phyloP scores from a whole-genome alignment of 2,113 vertebrate species.

The Stercorarius parasiticus region DNA sequence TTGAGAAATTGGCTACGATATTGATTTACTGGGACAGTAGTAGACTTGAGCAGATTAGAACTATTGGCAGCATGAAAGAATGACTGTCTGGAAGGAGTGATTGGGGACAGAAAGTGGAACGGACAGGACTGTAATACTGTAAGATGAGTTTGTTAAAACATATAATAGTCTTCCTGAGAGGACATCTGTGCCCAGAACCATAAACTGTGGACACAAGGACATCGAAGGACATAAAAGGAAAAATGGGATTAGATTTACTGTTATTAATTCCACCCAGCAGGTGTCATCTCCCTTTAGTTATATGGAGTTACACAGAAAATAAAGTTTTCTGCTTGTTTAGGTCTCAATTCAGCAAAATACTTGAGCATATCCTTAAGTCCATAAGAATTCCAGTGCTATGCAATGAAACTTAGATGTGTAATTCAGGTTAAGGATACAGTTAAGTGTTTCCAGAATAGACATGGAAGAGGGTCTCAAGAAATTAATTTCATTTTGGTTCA shows the following conservation, averaged over 20 bases:
- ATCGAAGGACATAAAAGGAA: not conserved
- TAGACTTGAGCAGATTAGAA: not conserved
- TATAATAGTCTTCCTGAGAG: not conserved
- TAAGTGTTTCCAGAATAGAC: not conserved
- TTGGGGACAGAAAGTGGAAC: not conserved
- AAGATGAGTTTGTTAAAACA: not conserved
- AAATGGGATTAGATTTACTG: not conserved
- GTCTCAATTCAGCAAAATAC: not conserved
- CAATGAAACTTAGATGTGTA: not conserved
- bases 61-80: not conserved
- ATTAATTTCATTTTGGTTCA: not conserved
- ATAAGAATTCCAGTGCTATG: not conserved
- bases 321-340: not conserved
- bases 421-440: not conserved
- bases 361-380: not conserved
- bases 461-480: not conserved
- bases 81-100: not conserved
- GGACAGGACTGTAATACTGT: not conserved
- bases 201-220: not conserved
- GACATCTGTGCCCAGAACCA: not conserved
- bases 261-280: not conserved
- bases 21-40: not conserved
- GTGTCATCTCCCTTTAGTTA: not conserved
- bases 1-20: not conserved
- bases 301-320: not conserved